These are phyloP conservation scores for Pseudochromis fuscus DNA, from an alignment of 2,797 vertebrate species.

Conservation along the genomic window DNA sequence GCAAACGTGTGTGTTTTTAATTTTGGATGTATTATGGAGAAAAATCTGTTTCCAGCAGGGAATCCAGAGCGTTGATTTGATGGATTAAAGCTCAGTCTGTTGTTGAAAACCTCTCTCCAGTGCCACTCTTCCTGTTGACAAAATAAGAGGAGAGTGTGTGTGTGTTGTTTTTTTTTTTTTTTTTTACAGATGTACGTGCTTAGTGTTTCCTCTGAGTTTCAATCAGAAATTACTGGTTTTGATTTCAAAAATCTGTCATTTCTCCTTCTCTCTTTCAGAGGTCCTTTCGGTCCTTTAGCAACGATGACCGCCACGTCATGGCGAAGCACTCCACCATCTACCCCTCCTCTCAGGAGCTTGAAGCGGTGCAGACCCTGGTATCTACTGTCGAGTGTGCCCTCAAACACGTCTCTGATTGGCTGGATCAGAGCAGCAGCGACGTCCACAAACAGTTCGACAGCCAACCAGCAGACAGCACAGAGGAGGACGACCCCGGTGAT, in stretches of 20 bases:
- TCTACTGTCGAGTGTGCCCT: slow-evolving; percentile 97
- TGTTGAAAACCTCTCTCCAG: slow-evolving; percentile 32
- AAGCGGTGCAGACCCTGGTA: slow-evolving; percentile 97
- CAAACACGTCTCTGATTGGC: slow-evolving; percentile 97
- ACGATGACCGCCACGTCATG: slow-evolving; percentile 99
- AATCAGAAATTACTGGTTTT: neutral
- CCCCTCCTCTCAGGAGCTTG: slow-evolving; percentile 96
- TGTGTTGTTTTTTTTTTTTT: neutral
- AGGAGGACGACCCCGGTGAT: slow-evolving; percentile 73
- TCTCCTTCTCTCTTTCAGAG: slow-evolving; percentile 84
- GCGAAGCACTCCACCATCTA: slow-evolving; percentile 99
- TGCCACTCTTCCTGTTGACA: neutral
- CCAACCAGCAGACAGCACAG: slow-evolving; percentile 77
- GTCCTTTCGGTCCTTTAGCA: slow-evolving; percentile 98
- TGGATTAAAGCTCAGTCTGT: slow-evolving; percentile 66
- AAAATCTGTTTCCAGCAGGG: slow-evolving; percentile 15
- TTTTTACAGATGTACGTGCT: neutral
- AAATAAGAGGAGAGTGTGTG: neutral
- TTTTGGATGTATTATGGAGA: neutral
- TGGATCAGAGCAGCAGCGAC: slow-evolving; percentile 88
- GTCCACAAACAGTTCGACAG: slow-evolving; percentile 54
- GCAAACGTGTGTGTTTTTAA: neutral
- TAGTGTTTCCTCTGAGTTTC: neutral
- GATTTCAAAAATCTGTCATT: neutral
- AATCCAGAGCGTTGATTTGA: slow-evolving; percentile 49